Conservation (phyloP, 2,113 vertebrate species). For the Meriones unguiculatus region DNA sequence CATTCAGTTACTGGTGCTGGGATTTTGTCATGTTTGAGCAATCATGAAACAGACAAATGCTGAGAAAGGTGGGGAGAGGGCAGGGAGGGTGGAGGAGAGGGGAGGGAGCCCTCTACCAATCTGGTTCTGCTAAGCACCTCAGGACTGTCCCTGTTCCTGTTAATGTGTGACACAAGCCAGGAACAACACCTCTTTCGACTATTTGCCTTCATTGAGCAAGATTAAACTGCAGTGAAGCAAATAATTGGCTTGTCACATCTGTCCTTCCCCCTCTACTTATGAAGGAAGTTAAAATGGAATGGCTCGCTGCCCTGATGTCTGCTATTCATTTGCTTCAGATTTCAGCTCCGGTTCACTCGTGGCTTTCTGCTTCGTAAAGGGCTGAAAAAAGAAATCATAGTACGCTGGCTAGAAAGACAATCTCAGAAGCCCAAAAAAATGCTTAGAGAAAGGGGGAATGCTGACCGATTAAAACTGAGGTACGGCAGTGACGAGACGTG, state of each 20-base stretch:
- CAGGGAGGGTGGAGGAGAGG: background rate
- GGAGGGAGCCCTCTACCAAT: background rate
- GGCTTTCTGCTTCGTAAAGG: slow-evolving; percentile 4
- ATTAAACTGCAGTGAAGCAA: background rate
- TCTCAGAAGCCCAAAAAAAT: background rate
- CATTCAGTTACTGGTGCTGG: background rate
- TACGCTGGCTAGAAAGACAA: background rate
- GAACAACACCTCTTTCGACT: background rate
- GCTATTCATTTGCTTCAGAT: background rate
- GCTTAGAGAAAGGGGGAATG: background rate
- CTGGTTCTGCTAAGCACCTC: background rate
- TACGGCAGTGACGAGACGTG: background rate
- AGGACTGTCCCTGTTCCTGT: background rate
- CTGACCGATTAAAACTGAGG: background rate
- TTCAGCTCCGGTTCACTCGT: background rate
- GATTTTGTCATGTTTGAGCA: background rate
- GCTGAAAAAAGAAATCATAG: background rate
- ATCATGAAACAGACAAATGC: background rate
- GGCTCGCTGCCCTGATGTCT: background rate
- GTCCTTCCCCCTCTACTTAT: background rate
- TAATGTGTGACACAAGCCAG: background rate
- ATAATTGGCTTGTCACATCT: no score
- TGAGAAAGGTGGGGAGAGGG: background rate
- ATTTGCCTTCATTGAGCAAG: background rate
- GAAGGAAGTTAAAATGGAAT: background rate